Conservation (phyloP, 2,113 vertebrate species). For the Verasper variegatus region DNA sequence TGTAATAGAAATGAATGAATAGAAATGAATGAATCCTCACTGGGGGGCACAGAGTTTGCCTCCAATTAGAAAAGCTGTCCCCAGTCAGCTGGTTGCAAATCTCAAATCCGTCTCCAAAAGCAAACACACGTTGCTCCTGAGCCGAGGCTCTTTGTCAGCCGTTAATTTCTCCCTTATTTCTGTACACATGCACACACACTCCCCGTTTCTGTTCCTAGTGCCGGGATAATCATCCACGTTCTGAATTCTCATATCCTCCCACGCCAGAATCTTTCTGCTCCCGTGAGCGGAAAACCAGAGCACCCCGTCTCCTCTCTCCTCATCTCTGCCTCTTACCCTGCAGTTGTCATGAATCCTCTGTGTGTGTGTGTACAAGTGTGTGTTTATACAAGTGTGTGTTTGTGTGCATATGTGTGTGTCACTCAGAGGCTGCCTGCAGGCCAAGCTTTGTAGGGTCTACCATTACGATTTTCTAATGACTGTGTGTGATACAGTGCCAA, state of each 20-base stretch:
- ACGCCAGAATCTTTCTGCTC: slow-evolving; percentile 76
- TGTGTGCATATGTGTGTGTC: slow-evolving; percentile 27
- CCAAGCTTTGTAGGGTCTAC: slow-evolving; percentile 63
- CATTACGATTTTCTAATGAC: slow-evolving; percentile 51
- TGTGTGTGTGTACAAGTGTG: slow-evolving; percentile 7
- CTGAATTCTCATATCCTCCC: slow-evolving; percentile 77
- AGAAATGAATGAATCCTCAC: background rate
- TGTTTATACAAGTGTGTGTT: slow-evolving; percentile 3
- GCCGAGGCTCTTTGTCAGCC: slow-evolving; percentile 38
- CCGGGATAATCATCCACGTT: slow-evolving; percentile 74
- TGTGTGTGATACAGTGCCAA: slow-evolving; percentile 53
- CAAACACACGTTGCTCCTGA: slow-evolving; percentile 30
- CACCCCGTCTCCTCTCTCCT: slow-evolving; percentile 65
- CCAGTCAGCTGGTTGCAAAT: slow-evolving; percentile 24
- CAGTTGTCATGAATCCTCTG: slow-evolving; percentile 60
- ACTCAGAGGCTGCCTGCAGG: slow-evolving; percentile 61
- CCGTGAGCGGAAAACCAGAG: slow-evolving; percentile 73
- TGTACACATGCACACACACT: slow-evolving; percentile 13
- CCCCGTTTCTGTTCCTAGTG: slow-evolving; percentile 37
- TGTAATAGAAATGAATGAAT: background rate
- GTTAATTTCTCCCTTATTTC: slow-evolving; percentile 40
- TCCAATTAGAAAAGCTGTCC: background rate
- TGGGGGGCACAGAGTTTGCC: background rate
- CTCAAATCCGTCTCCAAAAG: slow-evolving; percentile 21
- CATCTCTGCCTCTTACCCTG: slow-evolving; percentile 63